phyloP scores from a whole-genome alignment of 2,113 vertebrate species.

The Petrocephalus zakoni region DNA sequence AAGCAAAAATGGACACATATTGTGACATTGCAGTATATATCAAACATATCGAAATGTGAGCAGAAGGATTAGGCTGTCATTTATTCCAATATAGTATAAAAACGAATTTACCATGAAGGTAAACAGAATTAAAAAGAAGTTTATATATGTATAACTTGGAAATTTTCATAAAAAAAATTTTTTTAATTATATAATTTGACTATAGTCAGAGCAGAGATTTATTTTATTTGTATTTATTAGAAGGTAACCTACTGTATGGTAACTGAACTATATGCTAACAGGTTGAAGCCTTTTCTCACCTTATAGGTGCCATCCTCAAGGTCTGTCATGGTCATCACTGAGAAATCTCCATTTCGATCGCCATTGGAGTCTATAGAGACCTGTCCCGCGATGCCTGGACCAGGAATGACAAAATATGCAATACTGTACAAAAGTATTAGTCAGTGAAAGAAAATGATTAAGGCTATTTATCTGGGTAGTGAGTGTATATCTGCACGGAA shows the following conservation, averaged over 20 bases:
- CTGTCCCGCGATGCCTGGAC: conserved; percentile 85
- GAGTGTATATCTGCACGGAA: background rate
- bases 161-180: too few species aligned
- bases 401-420: conserved; percentile 30
- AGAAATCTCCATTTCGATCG: conserved; percentile 91
- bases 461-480: background rate
- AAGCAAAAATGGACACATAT: background rate
- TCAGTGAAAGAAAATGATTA: conserved; percentile 50
- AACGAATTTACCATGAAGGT: background rate
- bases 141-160: background rate
- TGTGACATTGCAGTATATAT: background rate
- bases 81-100: background rate
- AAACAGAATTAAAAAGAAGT: background rate
- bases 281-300: conserved; percentile 61
- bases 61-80: background rate
- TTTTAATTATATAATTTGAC: too few species aligned
- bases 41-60: background rate
- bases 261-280: background rate
- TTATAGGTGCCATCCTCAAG: conserved; percentile 78
- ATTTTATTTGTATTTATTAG: background rate
- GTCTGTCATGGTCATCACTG: conserved; percentile 87
- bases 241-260: background rate
- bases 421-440: conserved; percentile 25
- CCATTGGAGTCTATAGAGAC: conserved; percentile 90
- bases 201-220: background rate